phyloP scores from a whole-genome alignment of 1,140 invertebrate genomes.

The Geopemphigus sp. region DNA sequence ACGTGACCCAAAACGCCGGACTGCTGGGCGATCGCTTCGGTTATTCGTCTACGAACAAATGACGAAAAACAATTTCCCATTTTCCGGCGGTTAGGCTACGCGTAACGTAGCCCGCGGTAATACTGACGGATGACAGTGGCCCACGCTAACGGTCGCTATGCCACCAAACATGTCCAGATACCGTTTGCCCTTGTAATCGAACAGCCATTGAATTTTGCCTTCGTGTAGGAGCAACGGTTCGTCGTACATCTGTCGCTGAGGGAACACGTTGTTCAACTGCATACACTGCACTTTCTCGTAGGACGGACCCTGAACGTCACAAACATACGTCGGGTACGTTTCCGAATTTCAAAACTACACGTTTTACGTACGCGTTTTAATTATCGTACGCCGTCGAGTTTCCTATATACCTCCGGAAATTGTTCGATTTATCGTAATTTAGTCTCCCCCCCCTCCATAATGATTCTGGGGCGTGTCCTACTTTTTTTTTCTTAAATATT shows the following conservation, averaged over 20 bases:
- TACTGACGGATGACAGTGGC: slow-evolving; percentile 96
- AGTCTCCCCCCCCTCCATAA: no score
- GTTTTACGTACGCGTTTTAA: no score
- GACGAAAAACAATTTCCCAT: no score
- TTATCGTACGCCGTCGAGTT: no score
- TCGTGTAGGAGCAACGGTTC: slow-evolving; percentile 80
- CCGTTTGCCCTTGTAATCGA: slow-evolving; percentile 77
- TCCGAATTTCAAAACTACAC: no score
- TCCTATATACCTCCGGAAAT: no score
- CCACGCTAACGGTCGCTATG: slow-evolving; percentile 95
- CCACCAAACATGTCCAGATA: slow-evolving; percentile 95
- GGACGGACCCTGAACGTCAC: slow-evolving; percentile 58
- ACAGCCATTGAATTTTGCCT: slow-evolving; percentile 90
- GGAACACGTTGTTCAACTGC: slow-evolving; percentile 66
- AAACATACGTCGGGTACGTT: no score
- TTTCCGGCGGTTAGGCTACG: no score
- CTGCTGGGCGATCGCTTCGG: slow-evolving; percentile 74
- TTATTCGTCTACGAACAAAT: slow-evolving; percentile 62
- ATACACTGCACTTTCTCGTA: slow-evolving; percentile 62
- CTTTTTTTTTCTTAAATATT: no score
- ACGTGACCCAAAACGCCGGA: slow-evolving; percentile 83
- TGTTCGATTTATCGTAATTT: no score
- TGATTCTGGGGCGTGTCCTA: no score
- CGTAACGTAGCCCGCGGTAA: no score
- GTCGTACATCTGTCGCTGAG: slow-evolving; percentile 75